Evolutionary conservation across 2,113 vertebrate genomes (phyloP), one percentile per base, ranked within the genome.

Genomic region (Gobio gobio): DNA sequence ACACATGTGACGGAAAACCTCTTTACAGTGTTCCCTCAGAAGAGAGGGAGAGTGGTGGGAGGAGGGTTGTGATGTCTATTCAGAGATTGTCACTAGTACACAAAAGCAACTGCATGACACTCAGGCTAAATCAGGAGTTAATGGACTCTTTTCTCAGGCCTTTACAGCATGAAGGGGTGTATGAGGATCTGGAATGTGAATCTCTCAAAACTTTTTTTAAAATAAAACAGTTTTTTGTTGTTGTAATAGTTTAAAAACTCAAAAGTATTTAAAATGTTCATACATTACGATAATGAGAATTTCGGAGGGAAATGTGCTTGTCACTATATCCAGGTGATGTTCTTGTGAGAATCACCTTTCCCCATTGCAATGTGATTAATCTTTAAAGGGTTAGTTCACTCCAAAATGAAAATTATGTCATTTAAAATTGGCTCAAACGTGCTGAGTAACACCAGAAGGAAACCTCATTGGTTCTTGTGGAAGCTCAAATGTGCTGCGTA

Each of bases 111-210:
- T 43, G 86, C 91, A 91, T 93, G 93, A 93, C 93, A 93, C 91
- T 88, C 93, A 89, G 91, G 89, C 92, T 94, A 95, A 94, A 94
- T 93, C 93, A 93, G 89, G 82, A 94, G 92, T 94, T 94, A 95
- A 95, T 94, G 93, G 94, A 94, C 93, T 94, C 87, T 86, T 94
- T 94, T 94, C 91, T 93, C 92, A 93, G 90, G 90, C 87, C 92
- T 76, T 78, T 83, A 75, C 83, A 90, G 92, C 92, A 93, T 92
- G 93, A 92, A 93, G 91, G 86, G 84, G 88, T 91, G 49, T 58
- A 56, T 70, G 61, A 72, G 77, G 26, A 78, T 76, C 61, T 51
- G 47, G 45, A 84, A 90, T 87, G 80, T 82, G 89, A 88, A 84
- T 33, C 18, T 72, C 18, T 43, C 36, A 72, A 70, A 72, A 72